phyloP scores from a whole-genome alignment of 2,797 vertebrate genomes.

The Leptatherina wallacei region DNA sequence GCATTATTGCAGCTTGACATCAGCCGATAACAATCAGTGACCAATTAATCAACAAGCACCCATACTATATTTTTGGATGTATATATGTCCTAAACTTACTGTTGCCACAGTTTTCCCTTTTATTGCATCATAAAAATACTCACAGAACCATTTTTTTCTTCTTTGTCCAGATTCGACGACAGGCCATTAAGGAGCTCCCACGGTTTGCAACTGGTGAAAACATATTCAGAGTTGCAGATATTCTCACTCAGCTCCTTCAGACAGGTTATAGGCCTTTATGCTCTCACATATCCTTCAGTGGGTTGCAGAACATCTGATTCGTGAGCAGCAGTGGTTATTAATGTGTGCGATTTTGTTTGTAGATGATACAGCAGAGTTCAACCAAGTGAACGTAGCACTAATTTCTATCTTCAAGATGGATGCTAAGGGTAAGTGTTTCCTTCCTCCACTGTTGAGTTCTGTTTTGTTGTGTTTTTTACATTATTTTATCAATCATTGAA shows the following conservation, averaged over 20 bases:
- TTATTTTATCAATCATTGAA: background rate
- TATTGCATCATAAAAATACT: background rate
- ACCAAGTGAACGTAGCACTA: constrained; percentile 94
- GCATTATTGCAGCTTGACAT: too few relatives aligned
- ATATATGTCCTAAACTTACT: background rate
- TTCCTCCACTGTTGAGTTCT: background rate
- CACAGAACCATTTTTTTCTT: background rate
- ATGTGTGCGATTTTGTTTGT: constrained; percentile 22
- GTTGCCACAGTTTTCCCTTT: background rate
- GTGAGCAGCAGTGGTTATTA: background rate
- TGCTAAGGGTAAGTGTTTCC: constrained; percentile 88
- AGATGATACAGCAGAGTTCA: constrained; percentile 99
- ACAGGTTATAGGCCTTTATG: constrained; percentile 84
- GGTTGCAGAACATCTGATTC: background rate
- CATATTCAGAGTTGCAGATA: constrained; percentile 95
- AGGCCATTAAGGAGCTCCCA: constrained; percentile 97
- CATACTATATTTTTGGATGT: background rate
- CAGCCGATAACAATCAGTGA: too few relatives aligned
- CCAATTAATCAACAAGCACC: too few relatives aligned
- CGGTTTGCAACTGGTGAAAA: constrained; percentile 98
- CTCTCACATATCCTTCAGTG: background rate
- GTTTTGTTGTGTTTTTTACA: background rate
- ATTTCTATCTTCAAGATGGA: constrained; percentile 98
- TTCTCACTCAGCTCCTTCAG: constrained; percentile 96
- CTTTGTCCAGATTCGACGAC: constrained; percentile 89